Evolutionary conservation across 2,113 vertebrate genomes (phyloP).

Genomic region (Peromyscus maniculatus): DNA sequence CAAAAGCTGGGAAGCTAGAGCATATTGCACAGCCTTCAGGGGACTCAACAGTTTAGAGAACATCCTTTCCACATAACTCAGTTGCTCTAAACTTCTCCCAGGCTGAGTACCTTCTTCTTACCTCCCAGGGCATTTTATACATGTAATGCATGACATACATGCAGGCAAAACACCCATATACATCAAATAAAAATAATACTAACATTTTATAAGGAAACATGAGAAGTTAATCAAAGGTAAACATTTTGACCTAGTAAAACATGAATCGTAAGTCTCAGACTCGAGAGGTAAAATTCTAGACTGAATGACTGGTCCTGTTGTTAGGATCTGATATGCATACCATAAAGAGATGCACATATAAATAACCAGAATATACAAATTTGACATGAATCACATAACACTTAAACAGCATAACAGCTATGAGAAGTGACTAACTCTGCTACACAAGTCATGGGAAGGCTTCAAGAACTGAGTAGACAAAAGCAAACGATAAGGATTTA

Average conservation of each 20-base stretch:
- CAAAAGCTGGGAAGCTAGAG: neutral
- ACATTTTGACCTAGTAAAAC: neutral
- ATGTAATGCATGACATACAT: neutral
- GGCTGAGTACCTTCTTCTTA: neutral
- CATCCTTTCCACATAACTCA: neutral
- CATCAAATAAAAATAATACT: neutral
- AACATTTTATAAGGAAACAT: neutral
- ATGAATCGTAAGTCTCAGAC: neutral
- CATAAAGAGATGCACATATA: neutral
- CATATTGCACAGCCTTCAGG: neutral
- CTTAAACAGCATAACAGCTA: neutral
- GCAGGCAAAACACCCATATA: neutral
- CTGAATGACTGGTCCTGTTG: neutral
- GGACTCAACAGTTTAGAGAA: neutral
- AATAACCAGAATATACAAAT: neutral
- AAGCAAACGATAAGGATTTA: neutral
- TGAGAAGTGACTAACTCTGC: neutral
- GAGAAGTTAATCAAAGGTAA: constrained; percentile 8
- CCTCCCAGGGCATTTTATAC: neutral
- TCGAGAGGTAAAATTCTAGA: constrained; percentile 3
- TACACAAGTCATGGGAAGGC: neutral
- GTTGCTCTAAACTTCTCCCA: neutral
- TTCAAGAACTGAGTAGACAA: neutral
- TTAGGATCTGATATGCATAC: neutral
- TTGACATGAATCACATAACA: neutral